Conservation (phyloP, 2,888 invertebrate genomes). For the Nineta flava region DNA sequence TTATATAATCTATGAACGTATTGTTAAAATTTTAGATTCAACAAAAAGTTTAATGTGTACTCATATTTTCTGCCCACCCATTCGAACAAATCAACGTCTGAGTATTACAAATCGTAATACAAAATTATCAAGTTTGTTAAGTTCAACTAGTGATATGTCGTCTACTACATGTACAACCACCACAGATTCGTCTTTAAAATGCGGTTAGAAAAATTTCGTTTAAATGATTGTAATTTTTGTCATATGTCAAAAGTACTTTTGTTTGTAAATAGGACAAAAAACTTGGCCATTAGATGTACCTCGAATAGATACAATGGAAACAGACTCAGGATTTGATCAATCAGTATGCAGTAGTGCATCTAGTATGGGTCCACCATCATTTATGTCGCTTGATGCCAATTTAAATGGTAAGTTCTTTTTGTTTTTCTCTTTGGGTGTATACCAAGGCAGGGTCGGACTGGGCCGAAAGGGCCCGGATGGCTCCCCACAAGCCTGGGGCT, state of each 20-base stretch:
- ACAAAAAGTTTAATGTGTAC: conserved; percentile 36
- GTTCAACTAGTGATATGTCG: background rate
- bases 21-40: background rate
- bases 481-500: too few relatives aligned
- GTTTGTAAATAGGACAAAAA: background rate
- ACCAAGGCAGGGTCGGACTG: too few relatives aligned
- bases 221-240: background rate
- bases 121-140: background rate
- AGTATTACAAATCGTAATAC: conserved; percentile 11
- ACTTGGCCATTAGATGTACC: conserved; percentile 2
- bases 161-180: background rate
- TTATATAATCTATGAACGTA: background rate
- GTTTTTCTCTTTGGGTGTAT: background rate
- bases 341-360: background rate
- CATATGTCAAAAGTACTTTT: too few relatives aligned
- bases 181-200: background rate
- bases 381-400: background rate
- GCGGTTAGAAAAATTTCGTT: background rate
- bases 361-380: conserved; percentile 3
- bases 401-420: background rate
- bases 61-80: conserved; percentile 42
- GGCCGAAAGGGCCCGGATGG: too few relatives aligned
- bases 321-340: conserved; percentile 3
- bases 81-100: conserved; percentile 17
- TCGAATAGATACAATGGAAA: conserved; percentile 1